Conservation (phyloP, 1,140 invertebrate species). For the Drosophila asahinai region DNA sequence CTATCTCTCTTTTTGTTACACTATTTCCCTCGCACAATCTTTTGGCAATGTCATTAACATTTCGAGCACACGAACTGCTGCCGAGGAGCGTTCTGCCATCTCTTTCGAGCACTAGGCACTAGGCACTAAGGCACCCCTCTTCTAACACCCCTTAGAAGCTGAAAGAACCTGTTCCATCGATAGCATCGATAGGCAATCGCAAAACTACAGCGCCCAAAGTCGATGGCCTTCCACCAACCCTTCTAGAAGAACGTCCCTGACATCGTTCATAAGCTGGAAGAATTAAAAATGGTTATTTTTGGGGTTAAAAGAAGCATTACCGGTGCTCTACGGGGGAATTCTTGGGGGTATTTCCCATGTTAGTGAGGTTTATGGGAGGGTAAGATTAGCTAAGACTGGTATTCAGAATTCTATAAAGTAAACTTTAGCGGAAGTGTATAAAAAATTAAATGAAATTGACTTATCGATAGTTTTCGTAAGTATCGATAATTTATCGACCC, state of each 20-base stretch:
- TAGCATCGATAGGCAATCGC: slow-evolving; percentile 7
- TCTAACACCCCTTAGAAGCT: neutral
- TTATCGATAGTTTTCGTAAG: no score
- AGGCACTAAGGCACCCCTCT: slow-evolving; percentile 1
- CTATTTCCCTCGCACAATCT: slow-evolving; percentile 1
- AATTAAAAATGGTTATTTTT: slow-evolving; percentile 3
- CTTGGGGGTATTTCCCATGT: neutral
- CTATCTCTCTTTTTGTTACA: slow-evolving; percentile 14
- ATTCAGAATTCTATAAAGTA: neutral
- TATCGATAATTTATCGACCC: no score
- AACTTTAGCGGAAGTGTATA: no score
- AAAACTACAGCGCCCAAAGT: slow-evolving; percentile 6
- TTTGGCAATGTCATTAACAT: slow-evolving; percentile 52
- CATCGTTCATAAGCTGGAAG: neutral
- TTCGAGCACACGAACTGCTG: slow-evolving; percentile 30
- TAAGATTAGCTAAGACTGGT: no score
- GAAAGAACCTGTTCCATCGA: slow-evolving; percentile 26
- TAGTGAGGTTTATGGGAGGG: no score
- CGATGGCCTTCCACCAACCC: slow-evolving; percentile 12
- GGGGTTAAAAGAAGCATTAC: neutral
- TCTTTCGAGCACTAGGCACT: neutral
- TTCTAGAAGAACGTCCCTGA: slow-evolving; percentile 5
- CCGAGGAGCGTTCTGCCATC: slow-evolving; percentile 35
- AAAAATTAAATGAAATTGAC: no score
- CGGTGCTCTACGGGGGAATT: neutral